Evolutionary conservation across 2,888 invertebrate genomes (phyloP).

Genomic region (Alcis repandata): DNA sequence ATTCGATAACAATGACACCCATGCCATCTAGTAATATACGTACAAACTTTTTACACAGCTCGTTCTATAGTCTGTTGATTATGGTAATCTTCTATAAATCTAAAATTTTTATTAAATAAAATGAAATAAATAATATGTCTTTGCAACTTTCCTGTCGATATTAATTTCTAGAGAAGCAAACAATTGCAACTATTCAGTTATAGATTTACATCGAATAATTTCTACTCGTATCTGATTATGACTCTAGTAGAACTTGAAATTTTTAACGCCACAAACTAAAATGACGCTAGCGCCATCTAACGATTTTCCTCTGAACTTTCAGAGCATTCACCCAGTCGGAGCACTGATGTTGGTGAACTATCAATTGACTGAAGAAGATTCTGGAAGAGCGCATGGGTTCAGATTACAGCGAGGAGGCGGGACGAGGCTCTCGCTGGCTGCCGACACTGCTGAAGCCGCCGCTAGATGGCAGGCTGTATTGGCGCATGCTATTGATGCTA

Average conservation of each 20-base stretch:
- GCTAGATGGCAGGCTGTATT: constrained; percentile 93
- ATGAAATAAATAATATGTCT: no score
- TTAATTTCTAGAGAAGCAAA: no score
- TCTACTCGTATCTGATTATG: no score
- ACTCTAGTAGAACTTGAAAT: not conserved
- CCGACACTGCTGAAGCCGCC: constrained; percentile 90
- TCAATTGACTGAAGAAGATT: constrained; percentile 89
- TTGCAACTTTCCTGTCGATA: no score
- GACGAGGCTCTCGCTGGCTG: constrained; percentile 92
- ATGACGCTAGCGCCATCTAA: constrained; percentile 46
- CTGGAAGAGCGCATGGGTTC: constrained; percentile 90
- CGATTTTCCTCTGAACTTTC: constrained; percentile 44
- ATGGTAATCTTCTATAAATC: not conserved
- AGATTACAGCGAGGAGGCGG: constrained; percentile 90
- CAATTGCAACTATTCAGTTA: no score
- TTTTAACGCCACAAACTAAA: not conserved
- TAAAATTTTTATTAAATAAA: not conserved
- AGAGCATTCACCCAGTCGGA: constrained; percentile 96
- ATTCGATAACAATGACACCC: not conserved
- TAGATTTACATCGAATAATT: no score
- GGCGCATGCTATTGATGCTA: constrained; percentile 91
- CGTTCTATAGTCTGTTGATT: not conserved
- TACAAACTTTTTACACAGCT: not conserved
- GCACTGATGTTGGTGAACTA: constrained; percentile 95
- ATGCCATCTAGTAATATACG: constrained; percentile 6